Conservation (phyloP, 2,113 vertebrate genomes). For the Neomonachus schauinslandi region DNA sequence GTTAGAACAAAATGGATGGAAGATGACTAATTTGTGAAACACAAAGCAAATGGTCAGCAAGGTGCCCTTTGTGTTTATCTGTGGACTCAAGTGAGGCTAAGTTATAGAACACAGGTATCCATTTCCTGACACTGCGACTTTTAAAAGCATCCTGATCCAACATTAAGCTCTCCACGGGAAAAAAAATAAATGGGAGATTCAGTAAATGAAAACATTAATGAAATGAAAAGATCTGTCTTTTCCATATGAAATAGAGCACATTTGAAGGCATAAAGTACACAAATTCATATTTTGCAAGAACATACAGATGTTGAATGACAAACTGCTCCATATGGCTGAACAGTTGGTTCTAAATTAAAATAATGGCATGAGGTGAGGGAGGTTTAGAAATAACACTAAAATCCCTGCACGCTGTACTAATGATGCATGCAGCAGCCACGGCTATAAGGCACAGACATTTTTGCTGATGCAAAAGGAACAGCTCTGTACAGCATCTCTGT, state of each 20-base stretch:
- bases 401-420: slow-evolving; percentile 49
- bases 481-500: neutral
- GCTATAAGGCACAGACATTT: slow-evolving; percentile 31
- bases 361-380: slow-evolving; percentile 69
- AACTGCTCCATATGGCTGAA: slow-evolving; percentile 68
- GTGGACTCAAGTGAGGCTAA: neutral
- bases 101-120: neutral
- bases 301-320: slow-evolving; percentile 68
- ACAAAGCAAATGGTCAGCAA: slow-evolving; percentile 30
- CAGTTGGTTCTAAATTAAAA: slow-evolving; percentile 76
- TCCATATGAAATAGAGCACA: slow-evolving; percentile 57
- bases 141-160: slow-evolving; percentile 52
- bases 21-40: slow-evolving; percentile 49
- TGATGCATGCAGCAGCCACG: neutral
- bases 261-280: slow-evolving; percentile 61
- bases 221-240: slow-evolving; percentile 44
- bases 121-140: slow-evolving; percentile 33
- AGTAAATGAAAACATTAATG: slow-evolving; percentile 54
- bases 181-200: slow-evolving; percentile 52
- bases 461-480: slow-evolving; percentile 44
- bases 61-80: neutral
- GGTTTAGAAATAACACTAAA: slow-evolving; percentile 72
- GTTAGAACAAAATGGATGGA: neutral
- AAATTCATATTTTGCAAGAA: slow-evolving; percentile 69
- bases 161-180: slow-evolving; percentile 33